A percentile compares a stretch with the other conserved stretches of the same genome.
Conservation (phyloP, 2,888 invertebrate genomes). For the Dynastes maya region DNA sequence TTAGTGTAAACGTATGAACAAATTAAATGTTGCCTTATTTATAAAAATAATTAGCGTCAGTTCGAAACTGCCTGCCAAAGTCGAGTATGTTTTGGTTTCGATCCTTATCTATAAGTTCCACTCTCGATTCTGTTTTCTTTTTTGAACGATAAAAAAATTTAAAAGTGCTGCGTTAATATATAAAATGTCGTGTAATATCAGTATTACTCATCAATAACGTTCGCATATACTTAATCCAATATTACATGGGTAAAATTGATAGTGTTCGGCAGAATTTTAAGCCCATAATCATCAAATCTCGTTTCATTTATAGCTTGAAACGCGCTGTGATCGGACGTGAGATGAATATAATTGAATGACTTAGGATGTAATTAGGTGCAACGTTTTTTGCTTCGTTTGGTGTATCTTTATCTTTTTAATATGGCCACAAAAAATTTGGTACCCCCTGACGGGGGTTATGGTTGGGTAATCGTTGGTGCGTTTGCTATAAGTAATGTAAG, state of each 20-base stretch:
- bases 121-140: too few relatives aligned
- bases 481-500: slow-evolving; percentile 70
- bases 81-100: too few relatives aligned
- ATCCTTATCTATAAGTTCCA: too few relatives aligned
- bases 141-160: too few relatives aligned
- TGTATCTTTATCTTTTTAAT: background rate
- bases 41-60: too few relatives aligned
- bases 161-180: too few relatives aligned
- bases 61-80: too few relatives aligned
- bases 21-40: too few relatives aligned
- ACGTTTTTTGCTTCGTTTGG: background rate
- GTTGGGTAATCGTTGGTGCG: slow-evolving; percentile 71
- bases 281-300: background rate
- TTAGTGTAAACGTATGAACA: too few relatives aligned
- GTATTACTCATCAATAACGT: background rate
- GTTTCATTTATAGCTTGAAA: background rate
- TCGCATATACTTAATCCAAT: background rate
- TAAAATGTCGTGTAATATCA: background rate
- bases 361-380: background rate
- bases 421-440: slow-evolving; percentile 51
- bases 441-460: slow-evolving; percentile 73
- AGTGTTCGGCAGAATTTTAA: background rate
- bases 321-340: background rate
- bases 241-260: background rate
- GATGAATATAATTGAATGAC: background rate